Conservation (phyloP, 2,888 invertebrate species). For the Hyposoter didymator region DNA sequence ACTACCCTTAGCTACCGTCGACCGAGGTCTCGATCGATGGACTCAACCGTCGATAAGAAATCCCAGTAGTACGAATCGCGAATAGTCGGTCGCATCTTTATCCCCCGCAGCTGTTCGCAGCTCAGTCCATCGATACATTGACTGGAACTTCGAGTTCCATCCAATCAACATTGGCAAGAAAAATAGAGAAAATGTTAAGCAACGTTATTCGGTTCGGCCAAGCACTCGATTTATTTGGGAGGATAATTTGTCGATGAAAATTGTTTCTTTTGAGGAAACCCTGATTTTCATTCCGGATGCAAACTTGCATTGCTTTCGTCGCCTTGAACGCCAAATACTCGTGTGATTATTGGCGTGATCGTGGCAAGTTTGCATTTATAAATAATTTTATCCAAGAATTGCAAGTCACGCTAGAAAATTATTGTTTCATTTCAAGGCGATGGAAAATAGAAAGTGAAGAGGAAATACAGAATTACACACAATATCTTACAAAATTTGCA, state of each 20-base stretch:
- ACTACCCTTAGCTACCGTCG: constrained; percentile 2
- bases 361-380: background rate
- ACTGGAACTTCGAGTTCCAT: background rate
- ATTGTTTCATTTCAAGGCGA: background rate
- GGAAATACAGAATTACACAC: no score
- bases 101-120: background rate
- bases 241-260: background rate
- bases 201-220: background rate
- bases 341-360: background rate
- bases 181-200: background rate
- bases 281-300: background rate
- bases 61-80: constrained; percentile 31
- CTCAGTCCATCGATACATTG: background rate
- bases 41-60: constrained; percentile 39
- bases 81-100: constrained; percentile 20
- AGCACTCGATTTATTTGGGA: background rate
- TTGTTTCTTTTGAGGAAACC: background rate
- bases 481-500: no score
- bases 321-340: constrained; percentile 9
- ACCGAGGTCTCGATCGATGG: background rate
- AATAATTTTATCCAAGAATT: background rate
- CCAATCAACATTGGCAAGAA: background rate
- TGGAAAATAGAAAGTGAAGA: background rate
- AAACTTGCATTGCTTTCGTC: background rate
- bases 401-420: background rate